Base-by-base conservation (phyloP, 2,113 vertebrate genomes). In the Formicarius rufipectus region DNA sequence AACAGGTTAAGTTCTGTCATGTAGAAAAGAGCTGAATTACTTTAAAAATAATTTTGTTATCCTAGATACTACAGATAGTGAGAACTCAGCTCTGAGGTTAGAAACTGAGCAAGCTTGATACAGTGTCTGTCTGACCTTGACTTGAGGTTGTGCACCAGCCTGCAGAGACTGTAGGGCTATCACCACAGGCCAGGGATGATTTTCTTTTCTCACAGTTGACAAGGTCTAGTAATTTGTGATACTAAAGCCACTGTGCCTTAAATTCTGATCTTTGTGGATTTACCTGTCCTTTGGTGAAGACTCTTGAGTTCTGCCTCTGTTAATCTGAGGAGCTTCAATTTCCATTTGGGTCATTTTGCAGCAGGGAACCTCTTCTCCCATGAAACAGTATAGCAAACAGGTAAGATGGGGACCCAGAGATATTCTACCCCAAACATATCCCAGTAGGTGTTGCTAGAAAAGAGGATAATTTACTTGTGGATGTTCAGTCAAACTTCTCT, bases 401-500 rank as follows among this genome's bases (percentile, higher is more conserved):
- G 66, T 50, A 84, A 76, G 52, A 72, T 72, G 67, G 66, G 23
- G 21, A 84, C 58, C 75, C 50, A 59, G 59, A 80, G 45, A n/a
- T 86, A 67, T 40, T 87, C 55, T 87, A 50, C 35, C 42, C 77
- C 56, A 80, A 73, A 83, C 45, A 62, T n/a, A 69, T 76, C 59
- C 62, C 81, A 76, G 13, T 52, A 74, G 33, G 30, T 83, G 47
- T 74, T 67, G 33, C 35, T 83, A 87, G 78, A 83, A 90, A 47
- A 84, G 30, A 11, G 1, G 59, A 59, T 84, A 80, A 88, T 93
- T 91, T 87, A 66, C 91, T 76, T 90, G 74, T 84, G 7, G 12
- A 67, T 95, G 93, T 95, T 94, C 63, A 77, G 84, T 85, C 67
- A 83, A 69, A 50, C 47, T 83, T 95, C 35, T 74, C 55, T 80